Evolutionary conservation across 2,888 invertebrate species (phyloP).

Genomic region (Spilarctia lutea): DNA sequence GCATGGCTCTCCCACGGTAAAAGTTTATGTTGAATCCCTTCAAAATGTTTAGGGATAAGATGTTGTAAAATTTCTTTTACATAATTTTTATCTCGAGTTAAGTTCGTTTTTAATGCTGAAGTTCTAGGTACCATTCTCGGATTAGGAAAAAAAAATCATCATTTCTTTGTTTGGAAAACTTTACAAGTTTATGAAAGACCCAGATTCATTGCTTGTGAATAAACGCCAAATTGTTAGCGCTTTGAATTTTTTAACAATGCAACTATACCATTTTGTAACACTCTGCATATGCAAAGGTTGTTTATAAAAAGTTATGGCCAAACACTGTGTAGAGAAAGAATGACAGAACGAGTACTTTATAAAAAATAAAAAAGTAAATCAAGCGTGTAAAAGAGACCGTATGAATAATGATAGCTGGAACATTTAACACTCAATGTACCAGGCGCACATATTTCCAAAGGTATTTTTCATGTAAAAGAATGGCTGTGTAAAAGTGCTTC

Average conservation of each 20-base stretch:
- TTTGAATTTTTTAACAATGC: too few relatives aligned
- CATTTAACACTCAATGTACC: slow-evolving; percentile 37
- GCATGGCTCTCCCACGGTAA: too few relatives aligned
- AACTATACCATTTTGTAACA: neutral
- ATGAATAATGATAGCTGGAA: slow-evolving; percentile 18
- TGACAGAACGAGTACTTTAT: neutral
- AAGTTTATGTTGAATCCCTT: slow-evolving; percentile 15
- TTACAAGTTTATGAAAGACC: neutral
- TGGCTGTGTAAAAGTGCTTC: slow-evolving; percentile 43
- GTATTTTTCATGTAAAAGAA: slow-evolving; percentile 56
- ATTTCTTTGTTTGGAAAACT: neutral
- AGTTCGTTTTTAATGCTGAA: neutral
- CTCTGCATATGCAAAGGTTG: neutral
- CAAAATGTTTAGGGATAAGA: slow-evolving; percentile 10
- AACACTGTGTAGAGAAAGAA: neutral
- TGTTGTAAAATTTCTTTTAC: slow-evolving; percentile 15
- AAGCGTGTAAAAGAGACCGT: neutral
- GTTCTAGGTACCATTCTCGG: neutral
- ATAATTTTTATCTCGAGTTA: neutral
- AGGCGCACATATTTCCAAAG: slow-evolving; percentile 52
- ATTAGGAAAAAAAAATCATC: neutral
- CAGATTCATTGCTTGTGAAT: too few relatives aligned
- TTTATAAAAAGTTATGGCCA: slow-evolving; percentile 7
- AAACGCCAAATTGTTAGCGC: too few relatives aligned
- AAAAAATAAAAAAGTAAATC: slow-evolving; percentile 1